A percentile compares a stretch with the other conserved stretches of the same genome.
Conservation (phyloP, 2,888 invertebrate genomes). For the Agrochola lota region DNA sequence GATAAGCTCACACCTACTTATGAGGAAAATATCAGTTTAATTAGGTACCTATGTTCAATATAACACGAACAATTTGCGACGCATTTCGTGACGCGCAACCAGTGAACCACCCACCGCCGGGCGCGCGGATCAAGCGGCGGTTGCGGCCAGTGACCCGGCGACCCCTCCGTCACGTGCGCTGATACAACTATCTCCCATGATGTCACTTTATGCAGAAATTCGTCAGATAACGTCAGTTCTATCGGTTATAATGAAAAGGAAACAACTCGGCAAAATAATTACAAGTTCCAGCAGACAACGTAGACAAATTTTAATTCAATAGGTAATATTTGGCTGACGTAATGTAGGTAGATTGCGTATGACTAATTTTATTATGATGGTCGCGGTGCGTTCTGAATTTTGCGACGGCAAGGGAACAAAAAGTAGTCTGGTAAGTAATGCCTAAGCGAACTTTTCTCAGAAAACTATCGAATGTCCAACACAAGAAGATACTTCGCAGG, state of each 20-base stretch:
- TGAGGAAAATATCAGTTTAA: slow-evolving; percentile 11
- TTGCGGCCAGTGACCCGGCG: slow-evolving; percentile 46
- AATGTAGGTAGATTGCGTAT: background rate
- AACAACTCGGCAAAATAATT: slow-evolving; percentile 4
- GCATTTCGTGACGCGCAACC: slow-evolving; percentile 12
- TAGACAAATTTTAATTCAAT: background rate
- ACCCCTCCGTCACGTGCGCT: slow-evolving; percentile 23
- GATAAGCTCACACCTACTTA: background rate
- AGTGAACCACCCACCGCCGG: background rate
- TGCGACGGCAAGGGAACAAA: slow-evolving; percentile 5
- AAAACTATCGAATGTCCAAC: background rate
- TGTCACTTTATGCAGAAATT: background rate
- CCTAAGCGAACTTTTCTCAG: slow-evolving; percentile 21
- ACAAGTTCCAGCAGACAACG: background rate
- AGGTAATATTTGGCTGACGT: slow-evolving; percentile 26
- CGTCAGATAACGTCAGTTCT: background rate
- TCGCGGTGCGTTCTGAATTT: background rate
- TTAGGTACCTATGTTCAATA: background rate
- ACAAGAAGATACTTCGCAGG: no score
- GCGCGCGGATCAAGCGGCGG: background rate
- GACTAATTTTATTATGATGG: slow-evolving; percentile 5
- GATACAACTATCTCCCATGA: slow-evolving; percentile 2
- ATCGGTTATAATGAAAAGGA: slow-evolving; percentile 3
- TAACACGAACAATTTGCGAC: slow-evolving; percentile 22
- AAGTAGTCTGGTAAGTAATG: slow-evolving; percentile 5